These are phyloP conservation scores for Araneus ventricosus DNA, from an alignment of 1,140 invertebrate species.

Conservation along the genomic window DNA sequence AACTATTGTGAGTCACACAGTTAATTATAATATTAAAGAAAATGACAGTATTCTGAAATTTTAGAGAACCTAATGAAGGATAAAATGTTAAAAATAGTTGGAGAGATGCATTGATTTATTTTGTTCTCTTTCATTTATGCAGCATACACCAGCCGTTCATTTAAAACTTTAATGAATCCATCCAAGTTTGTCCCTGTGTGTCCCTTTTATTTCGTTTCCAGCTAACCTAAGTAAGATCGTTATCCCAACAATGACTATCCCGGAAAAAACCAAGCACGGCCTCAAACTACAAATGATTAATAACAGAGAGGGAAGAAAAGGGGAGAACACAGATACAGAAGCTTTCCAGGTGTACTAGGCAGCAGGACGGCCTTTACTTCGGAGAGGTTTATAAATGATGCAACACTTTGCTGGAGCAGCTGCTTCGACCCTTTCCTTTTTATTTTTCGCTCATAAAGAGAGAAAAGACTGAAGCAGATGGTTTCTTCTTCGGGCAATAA, in stretches of 20 bases:
- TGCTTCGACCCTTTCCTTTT: slow-evolving; percentile 7
- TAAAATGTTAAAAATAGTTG: too few species aligned
- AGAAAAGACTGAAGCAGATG: not conserved
- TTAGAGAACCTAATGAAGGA: too few species aligned
- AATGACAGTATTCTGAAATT: too few species aligned
- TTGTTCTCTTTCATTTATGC: too few species aligned
- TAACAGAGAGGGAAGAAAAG: slow-evolving; percentile 32
- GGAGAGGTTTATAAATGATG: slow-evolving; percentile 37
- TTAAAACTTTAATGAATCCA: not conserved
- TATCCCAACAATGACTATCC: not conserved
- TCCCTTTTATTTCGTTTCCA: not conserved
- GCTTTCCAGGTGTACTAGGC: slow-evolving; percentile 36
- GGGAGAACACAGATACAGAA: not conserved
- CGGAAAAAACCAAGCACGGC: not conserved
- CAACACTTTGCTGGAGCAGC: slow-evolving; percentile 35
- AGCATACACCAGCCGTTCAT: not conserved
- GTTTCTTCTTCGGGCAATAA: slow-evolving; percentile 14
- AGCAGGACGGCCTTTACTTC: slow-evolving; percentile 1
- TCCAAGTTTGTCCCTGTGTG: not conserved
- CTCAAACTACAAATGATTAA: slow-evolving; percentile 45
- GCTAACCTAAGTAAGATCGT: not conserved
- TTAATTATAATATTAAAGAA: too few species aligned
- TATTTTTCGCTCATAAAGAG: not conserved
- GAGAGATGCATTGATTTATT: too few species aligned
- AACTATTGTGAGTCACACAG: too few species aligned